phyloP scores from a whole-genome alignment of 2,113 vertebrate species.

The Microcebus lehilahytsara region DNA sequence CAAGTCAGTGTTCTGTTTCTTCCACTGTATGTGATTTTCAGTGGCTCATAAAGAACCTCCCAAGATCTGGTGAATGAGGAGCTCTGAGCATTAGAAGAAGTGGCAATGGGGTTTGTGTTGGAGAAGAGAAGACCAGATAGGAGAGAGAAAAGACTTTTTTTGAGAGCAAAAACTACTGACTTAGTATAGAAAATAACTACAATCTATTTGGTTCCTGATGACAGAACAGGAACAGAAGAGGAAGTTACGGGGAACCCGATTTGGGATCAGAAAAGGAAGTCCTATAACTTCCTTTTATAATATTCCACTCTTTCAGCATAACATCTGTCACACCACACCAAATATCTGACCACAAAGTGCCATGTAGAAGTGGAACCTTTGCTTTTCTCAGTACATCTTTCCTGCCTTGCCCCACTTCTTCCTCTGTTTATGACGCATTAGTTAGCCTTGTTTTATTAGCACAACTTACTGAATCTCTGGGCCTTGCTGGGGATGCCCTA shows the following conservation, averaged over 20 bases:
- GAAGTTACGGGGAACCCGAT: background rate
- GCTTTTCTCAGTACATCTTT: background rate
- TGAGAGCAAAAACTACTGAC: background rate
- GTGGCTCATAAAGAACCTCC: background rate
- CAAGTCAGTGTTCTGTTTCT: background rate
- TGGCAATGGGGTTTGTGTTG: background rate
- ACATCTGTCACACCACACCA: background rate
- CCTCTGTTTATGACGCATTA: background rate
- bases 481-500: background rate
- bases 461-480: background rate
- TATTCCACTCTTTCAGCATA: background rate
- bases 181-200: background rate
- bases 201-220: background rate
- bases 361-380: background rate
- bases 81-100: background rate
- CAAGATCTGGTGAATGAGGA: background rate
- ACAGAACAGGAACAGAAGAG: background rate
- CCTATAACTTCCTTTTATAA: background rate
- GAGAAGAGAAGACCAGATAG: background rate
- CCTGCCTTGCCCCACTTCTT: conserved; percentile 39
- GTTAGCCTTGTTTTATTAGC: background rate
- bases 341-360: background rate
- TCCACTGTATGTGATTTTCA: background rate
- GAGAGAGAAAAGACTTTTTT: background rate
- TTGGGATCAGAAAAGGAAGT: conserved; percentile 36